Evolutionary conservation across 2,888 invertebrate species (phyloP), one percentile per base, ranked within the genome.

Genomic region (Erebia aethiops): DNA sequence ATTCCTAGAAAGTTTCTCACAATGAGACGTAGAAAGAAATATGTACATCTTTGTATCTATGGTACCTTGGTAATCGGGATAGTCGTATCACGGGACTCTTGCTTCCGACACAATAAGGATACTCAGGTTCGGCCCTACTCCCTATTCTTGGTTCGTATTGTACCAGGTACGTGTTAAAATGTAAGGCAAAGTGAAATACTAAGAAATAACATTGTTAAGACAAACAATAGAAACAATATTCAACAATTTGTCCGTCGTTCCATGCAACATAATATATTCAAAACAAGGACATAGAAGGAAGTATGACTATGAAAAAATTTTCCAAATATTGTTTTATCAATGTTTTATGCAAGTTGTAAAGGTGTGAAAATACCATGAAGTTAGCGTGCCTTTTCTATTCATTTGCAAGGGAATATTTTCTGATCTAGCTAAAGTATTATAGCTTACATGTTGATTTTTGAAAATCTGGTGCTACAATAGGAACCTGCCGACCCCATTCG

Each of bases 401-500:
- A 75, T 78, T 74, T 69, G 76, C 77, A 2, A 76, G 41, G 76
- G 76, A 81, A 79, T 81, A 79, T 83, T 84, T 82, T 81, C 80
- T 81, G 81, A 78, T 79, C 75, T 77, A 82, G 10, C 79, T 86
- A 84, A 89, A 86, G 88, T 88, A 89, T 89, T 88, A n/a, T n/a
- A n/a, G 86, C 82, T 81, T 80, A 82, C 84, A 82, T 85, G 82
- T 87, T 84, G 35, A 35, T 35, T 35, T 7, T 35, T 35, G 86
- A 87, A 89, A 85, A 84, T 85, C 81, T 79, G 75, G 73, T 78
- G 76, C 83, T 81, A 90, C 90, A 91, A 91, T 87, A 78, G 84
- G 78, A 78, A 82, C 84, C 84, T 84, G 85, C 85, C 72, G 83
- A 82, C 80, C 79, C 79, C 83, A 82, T 87, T 84, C 87, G 82